Base-by-base conservation (phyloP, 2,888 invertebrate genomes). In the Tiliacea citrago region DNA sequence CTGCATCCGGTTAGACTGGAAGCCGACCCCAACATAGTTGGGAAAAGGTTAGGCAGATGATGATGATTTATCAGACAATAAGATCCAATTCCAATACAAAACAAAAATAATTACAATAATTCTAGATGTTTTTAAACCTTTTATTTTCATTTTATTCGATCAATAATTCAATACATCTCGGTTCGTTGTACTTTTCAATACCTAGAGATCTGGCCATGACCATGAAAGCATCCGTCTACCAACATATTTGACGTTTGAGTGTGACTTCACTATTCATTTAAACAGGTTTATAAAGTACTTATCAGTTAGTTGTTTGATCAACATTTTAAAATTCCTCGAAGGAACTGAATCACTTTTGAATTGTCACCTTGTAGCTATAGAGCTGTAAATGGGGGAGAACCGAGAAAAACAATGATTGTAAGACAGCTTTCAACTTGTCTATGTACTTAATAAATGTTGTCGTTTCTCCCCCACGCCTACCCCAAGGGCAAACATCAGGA, bases 111-210 rank as follows among this genome's bases (percentile, higher is more conserved):
- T n/a, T n/a, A n/a, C n/a, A n/a, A n/a, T n/a, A n/a, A n/a, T n/a
- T n/a, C n/a, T n/a, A n/a, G n/a, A n/a, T n/a, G n/a, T n/a, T n/a
- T n/a, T n/a, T n/a, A n/a, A n/a, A n/a, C n/a, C n/a, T n/a, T n/a
- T n/a, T n/a, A n/a, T n/a, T n/a, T n/a, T n/a, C n/a, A n/a, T n/a
- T n/a, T n/a, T n/a, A n/a, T n/a, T n/a, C n/a, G n/a, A n/a, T n/a
- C n/a, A n/a, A n/a, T n/a, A n/a, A n/a, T n/a, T n/a, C n/a, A 29
- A 29, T 29, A 29, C 29, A 29, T 1, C 58, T 68, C 49, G 39
- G 81, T 71, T 80, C 53, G 67, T 80, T 80, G 71, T 16, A 76
- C 81, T 81, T 75, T 75, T 63, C 21, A 60, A 58, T 67, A 42
- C 47, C 62, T 51, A 42, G 0, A 7, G 49, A 55, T 65, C n/a